These are phyloP conservation scores for Cerceris ruficornis DNA, from an alignment of 2,888 invertebrate genomes.

Conservation along the genomic window DNA sequence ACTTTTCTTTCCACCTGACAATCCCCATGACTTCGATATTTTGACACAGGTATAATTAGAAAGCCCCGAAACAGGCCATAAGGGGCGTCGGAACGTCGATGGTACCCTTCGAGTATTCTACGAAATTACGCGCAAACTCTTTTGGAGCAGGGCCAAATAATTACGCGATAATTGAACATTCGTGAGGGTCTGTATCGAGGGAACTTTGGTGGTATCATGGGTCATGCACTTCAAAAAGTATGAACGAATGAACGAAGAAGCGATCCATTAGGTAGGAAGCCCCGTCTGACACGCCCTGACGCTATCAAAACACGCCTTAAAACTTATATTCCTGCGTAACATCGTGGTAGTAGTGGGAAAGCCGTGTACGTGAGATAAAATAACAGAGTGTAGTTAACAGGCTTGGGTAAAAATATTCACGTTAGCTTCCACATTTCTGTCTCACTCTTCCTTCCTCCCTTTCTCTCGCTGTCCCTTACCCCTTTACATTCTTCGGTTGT, in stretches of 20 bases:
- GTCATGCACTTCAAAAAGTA: conserved; percentile 68
- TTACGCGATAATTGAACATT: conserved; percentile 22
- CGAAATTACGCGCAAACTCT: not conserved
- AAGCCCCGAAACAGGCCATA: no score
- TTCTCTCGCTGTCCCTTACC: conserved; percentile 19
- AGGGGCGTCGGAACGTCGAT: no score
- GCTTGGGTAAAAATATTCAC: conserved; percentile 78
- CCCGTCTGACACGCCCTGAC: conserved; percentile 78
- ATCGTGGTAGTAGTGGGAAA: conserved; percentile 70
- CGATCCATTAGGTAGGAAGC: conserved; percentile 80
- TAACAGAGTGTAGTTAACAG: conserved; percentile 78
- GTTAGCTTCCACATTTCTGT: conserved; percentile 64
- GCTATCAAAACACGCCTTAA: conserved; percentile 80
- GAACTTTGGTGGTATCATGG: conserved; percentile 63
- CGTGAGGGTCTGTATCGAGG: conserved; percentile 11
- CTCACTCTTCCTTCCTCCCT: conserved; percentile 24
- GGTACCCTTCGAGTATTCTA: not conserved
- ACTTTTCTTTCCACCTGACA: no score
- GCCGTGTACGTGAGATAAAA: conserved; percentile 76
- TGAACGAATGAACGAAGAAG: conserved; percentile 71
- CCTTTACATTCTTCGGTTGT: conserved; percentile 10
- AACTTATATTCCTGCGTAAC: conserved; percentile 77
- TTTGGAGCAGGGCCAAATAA: not conserved
- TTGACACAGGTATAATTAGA: no score
- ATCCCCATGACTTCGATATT: no score